Base-by-base conservation (phyloP, 2,113 vertebrate genomes). In the Danionella cerebrum region DNA sequence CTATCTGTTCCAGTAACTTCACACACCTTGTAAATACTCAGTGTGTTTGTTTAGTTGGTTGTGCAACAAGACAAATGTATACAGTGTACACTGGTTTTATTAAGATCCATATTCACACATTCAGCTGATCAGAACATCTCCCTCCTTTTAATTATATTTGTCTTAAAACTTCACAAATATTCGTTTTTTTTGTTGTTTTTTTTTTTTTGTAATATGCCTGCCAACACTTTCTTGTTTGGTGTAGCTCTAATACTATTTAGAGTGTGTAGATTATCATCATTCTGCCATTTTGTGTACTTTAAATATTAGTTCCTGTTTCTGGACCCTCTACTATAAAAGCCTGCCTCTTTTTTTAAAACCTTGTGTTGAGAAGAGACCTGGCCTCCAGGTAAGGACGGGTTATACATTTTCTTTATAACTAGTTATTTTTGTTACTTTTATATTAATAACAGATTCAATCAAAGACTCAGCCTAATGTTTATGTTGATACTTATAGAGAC, bases 291-390 rank as follows among this genome's bases (percentile, higher is more conserved):
- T 42, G 50, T 29, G 6, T 22, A 41, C 36, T 22, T 42, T 4
- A 33, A 47, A 27, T 21, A 42, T 51, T 2, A 55, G 55, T 60
- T 75, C 64, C 63, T 63, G 73, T 75, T 75, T 44, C 73, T 33
- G 21, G 4, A 12, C 27, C 24, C 50, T 29, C 7, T 57, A 13
- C 27, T 75, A 75, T 71, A 50, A 71, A 71, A 67, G 21, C 27
- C 24, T 31, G 35, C 2, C 9, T n/a, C 2, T 42, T 48, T 2
- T n/a, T 48, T 1, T 19, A 6, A 10, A 45, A 8, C 2, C n/a
- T 42, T 22, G 29, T 10, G 6, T 31, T 63, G 21, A 13, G 13
- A 41, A 19, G 14, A 39, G 18, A 41, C 45, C n/a, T 5, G 29
- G 29, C 2, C 33, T 62, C 29, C 48, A 70, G 67, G 67, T 70